phyloP scores from a whole-genome alignment of 92 coral and sea anemone genomes.

The Phenganax stokvisi region DNA sequence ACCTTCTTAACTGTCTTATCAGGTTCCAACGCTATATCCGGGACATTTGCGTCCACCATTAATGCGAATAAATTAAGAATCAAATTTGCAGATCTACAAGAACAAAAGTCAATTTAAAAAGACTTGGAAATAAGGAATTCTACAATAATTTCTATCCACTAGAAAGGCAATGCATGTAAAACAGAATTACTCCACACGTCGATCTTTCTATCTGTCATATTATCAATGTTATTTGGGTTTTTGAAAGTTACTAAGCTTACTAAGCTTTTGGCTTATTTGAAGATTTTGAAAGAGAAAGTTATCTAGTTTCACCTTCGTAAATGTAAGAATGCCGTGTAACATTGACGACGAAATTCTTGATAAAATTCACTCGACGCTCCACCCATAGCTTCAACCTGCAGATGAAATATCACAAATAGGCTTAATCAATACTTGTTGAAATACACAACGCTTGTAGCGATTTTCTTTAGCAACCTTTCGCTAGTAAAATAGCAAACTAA shows the following conservation, averaged over 20 bases:
- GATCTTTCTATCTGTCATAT: no score
- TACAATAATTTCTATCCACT: background rate
- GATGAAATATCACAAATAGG: no score
- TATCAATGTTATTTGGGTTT: no score
- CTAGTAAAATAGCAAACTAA: no score
- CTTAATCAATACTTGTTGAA: no score
- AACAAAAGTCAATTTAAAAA: background rate
- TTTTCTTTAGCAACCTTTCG: no score
- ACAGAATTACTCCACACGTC: no score
- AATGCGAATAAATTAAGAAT: conserved; percentile 85
- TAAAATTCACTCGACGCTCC: conserved; percentile 95
- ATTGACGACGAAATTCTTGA: conserved; percentile 90
- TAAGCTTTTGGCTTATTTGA: background rate
- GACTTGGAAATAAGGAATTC: background rate
- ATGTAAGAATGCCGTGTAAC: conserved; percentile 91
- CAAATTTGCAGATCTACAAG: conserved; percentile 76
- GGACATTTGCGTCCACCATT: conserved; percentile 98
- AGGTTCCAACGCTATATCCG: conserved; percentile 96
- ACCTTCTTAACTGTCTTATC: conserved; percentile 98
- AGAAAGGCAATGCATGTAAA: no score
- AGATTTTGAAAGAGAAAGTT: background rate
- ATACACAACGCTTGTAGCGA: no score
- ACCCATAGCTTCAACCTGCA: conserved; percentile 95
- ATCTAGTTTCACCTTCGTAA: conserved; percentile 58
- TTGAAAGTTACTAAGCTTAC: no score